These are phyloP conservation scores for Margaritifera margaritifera DNA, from an alignment of 2,888 invertebrate genomes.

Conservation along the genomic window DNA sequence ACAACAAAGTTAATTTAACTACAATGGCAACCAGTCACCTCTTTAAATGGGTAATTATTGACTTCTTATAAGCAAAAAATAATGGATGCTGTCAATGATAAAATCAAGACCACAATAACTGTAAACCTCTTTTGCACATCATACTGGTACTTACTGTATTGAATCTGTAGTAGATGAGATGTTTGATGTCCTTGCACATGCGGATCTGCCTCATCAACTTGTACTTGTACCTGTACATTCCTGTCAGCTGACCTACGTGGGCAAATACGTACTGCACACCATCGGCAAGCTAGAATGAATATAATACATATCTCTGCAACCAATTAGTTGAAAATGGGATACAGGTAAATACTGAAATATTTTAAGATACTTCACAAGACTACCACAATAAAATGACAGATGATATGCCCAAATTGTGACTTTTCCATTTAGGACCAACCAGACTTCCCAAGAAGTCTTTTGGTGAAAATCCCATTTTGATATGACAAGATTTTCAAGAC, in stretches of 20 bases:
- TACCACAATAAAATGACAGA: too few species aligned
- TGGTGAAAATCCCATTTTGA: too few species aligned
- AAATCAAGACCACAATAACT: neutral
- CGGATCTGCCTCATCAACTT: slow-evolving; percentile 98
- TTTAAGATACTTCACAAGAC: too few species aligned
- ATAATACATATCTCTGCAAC: slow-evolving; percentile 5
- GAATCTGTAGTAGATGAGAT: slow-evolving; percentile 98
- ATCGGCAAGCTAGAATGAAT: slow-evolving; percentile 86
- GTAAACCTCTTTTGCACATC: neutral
- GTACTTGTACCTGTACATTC: slow-evolving; percentile 98
- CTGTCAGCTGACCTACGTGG: slow-evolving; percentile 98
- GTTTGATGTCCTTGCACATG: slow-evolving; percentile 99
- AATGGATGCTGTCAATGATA: neutral
- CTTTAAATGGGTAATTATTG: neutral
- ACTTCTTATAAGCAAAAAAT: too few species aligned
- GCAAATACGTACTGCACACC: slow-evolving; percentile 99
- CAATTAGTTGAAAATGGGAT: too few species aligned
- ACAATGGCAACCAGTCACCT: neutral
- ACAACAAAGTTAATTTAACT: too few species aligned
- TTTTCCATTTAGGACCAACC: too few species aligned
- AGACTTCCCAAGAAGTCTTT: too few species aligned
- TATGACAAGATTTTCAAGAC: too few species aligned
- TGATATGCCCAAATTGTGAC: too few species aligned
- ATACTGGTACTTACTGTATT: slow-evolving; percentile 85
- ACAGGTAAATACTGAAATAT: too few species aligned